Conservation (phyloP, 1,140 invertebrate genomes). For the Nymphalis io region DNA sequence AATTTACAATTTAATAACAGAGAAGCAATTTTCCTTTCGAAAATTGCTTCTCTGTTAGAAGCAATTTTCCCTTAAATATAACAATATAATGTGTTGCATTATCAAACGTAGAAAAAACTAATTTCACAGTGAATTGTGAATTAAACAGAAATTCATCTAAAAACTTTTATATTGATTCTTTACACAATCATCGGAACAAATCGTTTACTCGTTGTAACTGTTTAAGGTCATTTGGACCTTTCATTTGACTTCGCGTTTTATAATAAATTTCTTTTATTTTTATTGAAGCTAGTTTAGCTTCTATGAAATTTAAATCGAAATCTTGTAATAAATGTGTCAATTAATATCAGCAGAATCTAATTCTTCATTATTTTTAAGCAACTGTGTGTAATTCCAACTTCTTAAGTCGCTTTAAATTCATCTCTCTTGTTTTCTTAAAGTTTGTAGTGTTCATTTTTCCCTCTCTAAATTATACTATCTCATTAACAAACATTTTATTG, state of each 20-base stretch:
- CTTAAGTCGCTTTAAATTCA: not conserved
- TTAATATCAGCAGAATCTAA: not conserved
- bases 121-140: constrained; percentile 32
- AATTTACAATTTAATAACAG: no score
- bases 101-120: constrained; percentile 12
- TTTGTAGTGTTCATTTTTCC: not conserved
- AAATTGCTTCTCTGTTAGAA: no score
- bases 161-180: constrained; percentile 1
- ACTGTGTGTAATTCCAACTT: not conserved
- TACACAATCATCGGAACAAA: constrained; percentile 20
- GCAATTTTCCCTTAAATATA: no score
- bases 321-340: no score
- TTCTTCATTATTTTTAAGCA: not conserved
- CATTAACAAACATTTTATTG: not conserved
- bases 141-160: constrained; percentile 14
- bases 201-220: constrained; percentile 14
- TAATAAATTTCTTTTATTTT: constrained; percentile 1
- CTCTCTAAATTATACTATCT: not conserved
- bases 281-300: not conserved
- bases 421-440: not conserved
- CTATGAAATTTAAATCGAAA: not conserved
- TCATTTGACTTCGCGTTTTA: not conserved
- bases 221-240: constrained; percentile 26
- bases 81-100: constrained; percentile 9
- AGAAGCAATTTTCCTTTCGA: no score